Evolutionary conservation across 2,113 vertebrate species (phyloP), one percentile per base, ranked within the genome.

Genomic region (Triplophysa tibetana): DNA sequence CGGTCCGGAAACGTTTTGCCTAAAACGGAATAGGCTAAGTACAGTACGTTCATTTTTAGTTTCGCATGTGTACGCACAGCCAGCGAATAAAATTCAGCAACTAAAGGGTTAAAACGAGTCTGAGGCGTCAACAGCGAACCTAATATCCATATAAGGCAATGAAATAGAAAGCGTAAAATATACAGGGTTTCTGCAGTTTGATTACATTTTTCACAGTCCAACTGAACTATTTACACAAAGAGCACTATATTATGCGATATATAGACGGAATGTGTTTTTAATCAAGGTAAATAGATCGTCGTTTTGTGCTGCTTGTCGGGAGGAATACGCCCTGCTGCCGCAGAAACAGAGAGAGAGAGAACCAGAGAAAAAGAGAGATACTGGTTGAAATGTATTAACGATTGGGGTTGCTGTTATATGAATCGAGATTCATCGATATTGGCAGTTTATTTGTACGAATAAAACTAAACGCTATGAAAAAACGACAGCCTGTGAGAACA

Each of bases 111-210:
- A 93, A 93, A 87, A 69, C 0, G 84, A 67, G 89, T 86, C 83
- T 82, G 86, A 89, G 90, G 88, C 88, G 85, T 88, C 88, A 90
- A 90, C 90, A 77, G 86, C 56, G 89, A 91, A 88, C 90, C 90
- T 89, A 91, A 92, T 85, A 88, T 89, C 93, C 93, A 89, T 94
- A 94, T 93, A 93, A 89, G 93, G 93, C 79, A 89, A 94, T 90
- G 86, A 85, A 88, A 65, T 76, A 81, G 90, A 91, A 85, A 80
- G 50, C 58, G 52, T 72, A 45, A 86, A 89, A 90, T 90, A 75
- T 68, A 52, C 38, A 86, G 10, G 9, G 81, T 83, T 85, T 14
- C 68, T 58, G 72, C 48, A 45, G 67, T 70, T 81, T 78, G 41
- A 41, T 11, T 38, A 4, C 19, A 41, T 33, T 17, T 60, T 64